phyloP scores from a whole-genome alignment of 1,140 invertebrate genomes.

The Bemisia tabaci region DNA sequence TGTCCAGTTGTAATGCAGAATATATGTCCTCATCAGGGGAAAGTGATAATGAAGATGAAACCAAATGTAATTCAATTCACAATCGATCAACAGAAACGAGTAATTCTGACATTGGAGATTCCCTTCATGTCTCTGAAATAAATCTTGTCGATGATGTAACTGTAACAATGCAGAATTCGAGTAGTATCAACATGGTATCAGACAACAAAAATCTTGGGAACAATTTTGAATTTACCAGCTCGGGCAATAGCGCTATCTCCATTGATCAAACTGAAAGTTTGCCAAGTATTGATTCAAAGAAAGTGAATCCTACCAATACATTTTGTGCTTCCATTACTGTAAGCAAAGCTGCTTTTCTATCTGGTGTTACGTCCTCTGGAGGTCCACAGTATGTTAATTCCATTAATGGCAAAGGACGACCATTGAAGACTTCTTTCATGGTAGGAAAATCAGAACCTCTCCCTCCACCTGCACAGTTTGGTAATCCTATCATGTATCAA shows the following conservation, averaged over 20 bases:
- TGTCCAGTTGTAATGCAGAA: constrained; percentile 51
- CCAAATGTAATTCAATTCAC: neutral
- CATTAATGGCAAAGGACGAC: neutral
- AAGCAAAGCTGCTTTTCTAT: neutral
- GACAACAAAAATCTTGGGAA: neutral
- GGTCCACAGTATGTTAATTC: neutral
- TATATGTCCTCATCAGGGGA: constrained; percentile 54
- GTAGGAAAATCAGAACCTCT: neutral
- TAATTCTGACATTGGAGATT: neutral
- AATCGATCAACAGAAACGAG: neutral
- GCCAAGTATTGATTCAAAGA: neutral
- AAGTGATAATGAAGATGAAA: constrained; percentile 38
- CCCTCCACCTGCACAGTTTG: too few relatives aligned
- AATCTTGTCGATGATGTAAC: neutral
- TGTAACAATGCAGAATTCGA: neutral
- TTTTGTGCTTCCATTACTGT: neutral
- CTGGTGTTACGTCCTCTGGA: neutral
- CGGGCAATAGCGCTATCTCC: too few relatives aligned
- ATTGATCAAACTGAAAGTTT: too few relatives aligned
- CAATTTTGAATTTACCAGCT: too few relatives aligned
- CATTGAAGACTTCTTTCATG: neutral
- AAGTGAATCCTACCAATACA: neutral
- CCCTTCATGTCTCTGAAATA: neutral
- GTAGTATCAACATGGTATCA: neutral
- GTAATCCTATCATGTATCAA: neutral